These are phyloP conservation scores for Pangasius sanitwongsei DNA, from an alignment of 2,797 vertebrate species.

Conservation along the genomic window DNA sequence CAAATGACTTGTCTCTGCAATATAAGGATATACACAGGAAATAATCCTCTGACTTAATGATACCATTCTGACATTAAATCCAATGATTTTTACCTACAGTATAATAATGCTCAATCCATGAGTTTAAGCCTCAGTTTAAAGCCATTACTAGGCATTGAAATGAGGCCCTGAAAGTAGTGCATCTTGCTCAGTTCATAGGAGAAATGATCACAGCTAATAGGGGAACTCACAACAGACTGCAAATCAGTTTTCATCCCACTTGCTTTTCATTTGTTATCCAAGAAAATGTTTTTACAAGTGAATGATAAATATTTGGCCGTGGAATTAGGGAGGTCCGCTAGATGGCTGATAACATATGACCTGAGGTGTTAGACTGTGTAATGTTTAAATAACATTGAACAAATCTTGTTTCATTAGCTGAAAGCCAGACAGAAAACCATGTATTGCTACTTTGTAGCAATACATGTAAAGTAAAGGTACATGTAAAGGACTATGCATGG, in stretches of 20 bases:
- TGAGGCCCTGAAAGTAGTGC: slow-evolving; percentile 54
- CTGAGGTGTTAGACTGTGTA: slow-evolving; percentile 58
- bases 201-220: slow-evolving; percentile 55
- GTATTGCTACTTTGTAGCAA: background rate
- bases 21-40: background rate
- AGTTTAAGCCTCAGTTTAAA: background rate
- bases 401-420: slow-evolving; percentile 53
- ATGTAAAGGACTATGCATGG: background rate
- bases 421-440: slow-evolving; percentile 15
- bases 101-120: background rate
- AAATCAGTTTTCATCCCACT: slow-evolving; percentile 36
- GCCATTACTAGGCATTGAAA: slow-evolving; percentile 52
- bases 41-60: slow-evolving; percentile 28
- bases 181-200: slow-evolving; percentile 57
- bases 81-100: slow-evolving; percentile 18
- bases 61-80: slow-evolving; percentile 26
- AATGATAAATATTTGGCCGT: slow-evolving; percentile 72
- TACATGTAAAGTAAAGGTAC: background rate
- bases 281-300: slow-evolving; percentile 73
- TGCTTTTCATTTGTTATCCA: slow-evolving; percentile 55
- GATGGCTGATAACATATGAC: slow-evolving; percentile 64
- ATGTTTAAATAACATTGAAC: slow-evolving; percentile 55
- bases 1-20: background rate
- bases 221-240: slow-evolving; percentile 53
- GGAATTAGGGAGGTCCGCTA: slow-evolving; percentile 62